Percentiles rank a stretch among this genome's conserved stretches.
Evolutionary conservation across 1,140 invertebrate species (phyloP).

Genomic region (Papilio polytes): DNA sequence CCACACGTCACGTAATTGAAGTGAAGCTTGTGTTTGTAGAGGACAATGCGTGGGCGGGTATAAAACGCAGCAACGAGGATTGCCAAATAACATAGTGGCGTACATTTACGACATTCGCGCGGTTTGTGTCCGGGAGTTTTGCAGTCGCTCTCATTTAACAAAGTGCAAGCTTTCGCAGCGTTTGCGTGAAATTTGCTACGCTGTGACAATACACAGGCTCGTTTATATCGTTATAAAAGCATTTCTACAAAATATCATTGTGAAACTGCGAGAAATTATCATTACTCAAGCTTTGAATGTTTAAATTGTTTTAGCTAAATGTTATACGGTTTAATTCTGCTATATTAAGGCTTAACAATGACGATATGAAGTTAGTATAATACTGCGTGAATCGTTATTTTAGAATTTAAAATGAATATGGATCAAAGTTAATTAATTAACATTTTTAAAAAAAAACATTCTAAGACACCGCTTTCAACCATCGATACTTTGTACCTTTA

Average conservation of each 20-base stretch:
- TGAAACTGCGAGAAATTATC: conserved; percentile 34
- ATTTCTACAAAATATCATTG: conserved; percentile 50
- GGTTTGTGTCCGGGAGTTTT: conserved; percentile 60
- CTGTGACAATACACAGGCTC: conserved; percentile 58
- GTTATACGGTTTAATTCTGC: conserved; percentile 26
- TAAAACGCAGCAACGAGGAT: conserved; percentile 49
- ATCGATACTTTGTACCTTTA: too few species aligned
- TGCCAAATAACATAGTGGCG: conserved; percentile 50
- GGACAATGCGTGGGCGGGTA: conserved; percentile 52
- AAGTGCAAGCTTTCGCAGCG: conserved; percentile 72
- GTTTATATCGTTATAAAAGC: conserved; percentile 57
- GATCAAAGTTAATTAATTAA: too few species aligned
- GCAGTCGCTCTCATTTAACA: conserved; percentile 71
- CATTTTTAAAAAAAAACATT: too few species aligned
- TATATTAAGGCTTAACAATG: background rate
- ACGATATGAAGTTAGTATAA: background rate
- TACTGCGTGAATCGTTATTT: background rate
- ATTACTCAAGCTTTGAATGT: conserved; percentile 26
- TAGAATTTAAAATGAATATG: background rate
- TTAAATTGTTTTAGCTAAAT: conserved; percentile 13
- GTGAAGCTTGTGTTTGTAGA: conserved; percentile 57
- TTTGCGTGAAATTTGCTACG: conserved; percentile 61
- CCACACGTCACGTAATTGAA: conserved; percentile 43
- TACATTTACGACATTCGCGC: conserved; percentile 60
- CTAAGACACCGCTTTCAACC: too few species aligned